Evolutionary conservation across 2,797 vertebrate genomes (phyloP).

Genomic region (Parauchenoglanis punctatus): DNA sequence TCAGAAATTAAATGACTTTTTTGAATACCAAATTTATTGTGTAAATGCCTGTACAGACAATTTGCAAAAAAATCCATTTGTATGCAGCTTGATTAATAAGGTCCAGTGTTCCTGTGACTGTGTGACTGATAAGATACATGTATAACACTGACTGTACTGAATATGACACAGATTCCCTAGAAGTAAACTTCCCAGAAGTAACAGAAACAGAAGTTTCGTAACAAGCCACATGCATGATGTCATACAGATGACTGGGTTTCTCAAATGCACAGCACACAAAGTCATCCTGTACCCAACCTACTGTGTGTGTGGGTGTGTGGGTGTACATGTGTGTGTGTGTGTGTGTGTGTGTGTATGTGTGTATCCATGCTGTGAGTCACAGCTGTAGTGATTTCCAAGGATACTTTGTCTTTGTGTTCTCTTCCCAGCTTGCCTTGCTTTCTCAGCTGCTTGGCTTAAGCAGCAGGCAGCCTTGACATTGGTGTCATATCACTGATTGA

Average conservation of each 20-base stretch:
- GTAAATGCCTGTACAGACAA: background rate
- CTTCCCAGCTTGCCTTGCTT: constrained; percentile 44
- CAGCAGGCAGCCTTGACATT: constrained; percentile 33
- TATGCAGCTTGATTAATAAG: background rate
- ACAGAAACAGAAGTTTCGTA: background rate
- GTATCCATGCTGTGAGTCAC: background rate
- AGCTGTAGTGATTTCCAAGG: constrained; percentile 23
- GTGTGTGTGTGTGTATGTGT: background rate
- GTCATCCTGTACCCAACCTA: background rate
- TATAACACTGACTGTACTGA: background rate
- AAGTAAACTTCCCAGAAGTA: background rate
- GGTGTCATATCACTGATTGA: constrained; percentile 42
- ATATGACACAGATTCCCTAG: background rate
- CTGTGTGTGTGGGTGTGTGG: background rate
- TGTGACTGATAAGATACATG: background rate
- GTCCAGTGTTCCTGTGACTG: background rate
- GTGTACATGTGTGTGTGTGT: background rate
- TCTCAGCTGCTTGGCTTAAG: constrained; percentile 47
- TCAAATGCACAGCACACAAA: background rate
- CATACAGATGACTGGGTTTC: background rate
- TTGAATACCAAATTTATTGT: background rate
- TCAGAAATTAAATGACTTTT: background rate
- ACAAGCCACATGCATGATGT: background rate
- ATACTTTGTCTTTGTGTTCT: constrained; percentile 26
- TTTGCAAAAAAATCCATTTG: background rate